Base-by-base conservation (phyloP, 2,113 vertebrate species). In the Meleagris gallopavo region DNA sequence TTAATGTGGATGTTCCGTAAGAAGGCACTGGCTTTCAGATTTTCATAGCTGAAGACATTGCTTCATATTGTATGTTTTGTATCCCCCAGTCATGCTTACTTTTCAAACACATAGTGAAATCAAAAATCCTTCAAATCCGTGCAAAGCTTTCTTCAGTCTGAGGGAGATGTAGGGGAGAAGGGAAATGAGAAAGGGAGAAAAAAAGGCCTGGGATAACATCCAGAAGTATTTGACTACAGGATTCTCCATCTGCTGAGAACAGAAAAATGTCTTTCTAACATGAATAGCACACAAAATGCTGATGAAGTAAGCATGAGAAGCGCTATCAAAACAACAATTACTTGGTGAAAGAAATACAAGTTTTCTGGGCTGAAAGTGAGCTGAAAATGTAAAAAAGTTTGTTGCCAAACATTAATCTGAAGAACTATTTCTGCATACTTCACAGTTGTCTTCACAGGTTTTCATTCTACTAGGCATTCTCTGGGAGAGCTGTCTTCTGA, bases 201-300 rank as follows among this genome's bases (percentile, higher is more conserved):
- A 57, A 71, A 89, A 85, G 48, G 58, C 41, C 79, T 96, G 89
- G 92, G 76, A 95, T 92, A 54, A 79, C 60, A 91, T 87, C 91
- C 95, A 95, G 78, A 85, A 60, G 54, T 87, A 27, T 76, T 94
- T 27, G 3, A 57, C 78, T 79, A 13, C 55, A 89, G 78, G 55
- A 67, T 60, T 89, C 77, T 94, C 40, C 81, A 84, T 94, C 93
- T 94, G 91, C 87, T 90, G 55, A 92, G 54, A 76, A 60, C 58
- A 87, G 78, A 92, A 84, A 45, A 94, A 85, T 79, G 34, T 58
- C 45, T 62, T 80, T 91, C 74, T 74, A 50, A 89, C 91, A 61
- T 55, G 67, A 94, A 92, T 60, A 91, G 75, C 34, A 5, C 22
- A 41, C n/a, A 77, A 92, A 94, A 83, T 66, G 50, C 50, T 89